A percentile compares a stretch with the other conserved stretches of the same genome.
These are phyloP conservation scores for Lypha dubia DNA, from an alignment of 2,888 invertebrate species.

Conservation along the genomic window DNA sequence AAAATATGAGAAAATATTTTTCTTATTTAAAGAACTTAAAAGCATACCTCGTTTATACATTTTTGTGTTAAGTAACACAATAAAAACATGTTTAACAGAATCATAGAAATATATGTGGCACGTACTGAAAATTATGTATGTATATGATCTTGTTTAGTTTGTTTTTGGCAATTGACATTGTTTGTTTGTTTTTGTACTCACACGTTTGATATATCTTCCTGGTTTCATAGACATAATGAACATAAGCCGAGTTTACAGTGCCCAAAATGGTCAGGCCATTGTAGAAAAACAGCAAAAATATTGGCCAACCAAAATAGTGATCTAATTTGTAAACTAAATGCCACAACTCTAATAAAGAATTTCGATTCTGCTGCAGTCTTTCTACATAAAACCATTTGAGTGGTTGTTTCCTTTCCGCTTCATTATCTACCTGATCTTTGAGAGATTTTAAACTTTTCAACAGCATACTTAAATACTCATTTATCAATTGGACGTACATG, in stretches of 20 bases:
- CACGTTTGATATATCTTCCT: background rate
- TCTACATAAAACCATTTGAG: background rate
- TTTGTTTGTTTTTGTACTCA: background rate
- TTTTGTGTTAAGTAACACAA: slow-evolving; percentile 42
- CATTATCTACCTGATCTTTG: background rate
- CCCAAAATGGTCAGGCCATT: slow-evolving; percentile 30
- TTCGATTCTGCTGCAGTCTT: slow-evolving; percentile 21
- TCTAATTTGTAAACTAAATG: slow-evolving; percentile 18
- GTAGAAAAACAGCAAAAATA: slow-evolving; percentile 12
- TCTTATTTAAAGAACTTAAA: background rate
- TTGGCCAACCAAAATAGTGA: slow-evolving; percentile 42
- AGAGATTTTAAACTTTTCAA: slow-evolving; percentile 3
- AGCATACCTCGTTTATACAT: slow-evolving; percentile 36
- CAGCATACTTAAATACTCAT: slow-evolving; percentile 16
- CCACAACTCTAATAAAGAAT: slow-evolving; percentile 12
- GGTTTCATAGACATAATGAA: slow-evolving; percentile 18
- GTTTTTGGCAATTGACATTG: no score
- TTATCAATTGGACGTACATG: background rate
- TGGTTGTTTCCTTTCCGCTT: background rate
- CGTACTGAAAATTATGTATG: slow-evolving; percentile 22
- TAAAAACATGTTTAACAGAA: slow-evolving; percentile 39
- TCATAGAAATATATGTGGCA: background rate
- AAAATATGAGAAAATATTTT: background rate
- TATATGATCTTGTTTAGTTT: no score
- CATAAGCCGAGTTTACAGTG: slow-evolving; percentile 45